phyloP scores from a whole-genome alignment of 2,113 vertebrate genomes.

The Taxidea taxus region DNA sequence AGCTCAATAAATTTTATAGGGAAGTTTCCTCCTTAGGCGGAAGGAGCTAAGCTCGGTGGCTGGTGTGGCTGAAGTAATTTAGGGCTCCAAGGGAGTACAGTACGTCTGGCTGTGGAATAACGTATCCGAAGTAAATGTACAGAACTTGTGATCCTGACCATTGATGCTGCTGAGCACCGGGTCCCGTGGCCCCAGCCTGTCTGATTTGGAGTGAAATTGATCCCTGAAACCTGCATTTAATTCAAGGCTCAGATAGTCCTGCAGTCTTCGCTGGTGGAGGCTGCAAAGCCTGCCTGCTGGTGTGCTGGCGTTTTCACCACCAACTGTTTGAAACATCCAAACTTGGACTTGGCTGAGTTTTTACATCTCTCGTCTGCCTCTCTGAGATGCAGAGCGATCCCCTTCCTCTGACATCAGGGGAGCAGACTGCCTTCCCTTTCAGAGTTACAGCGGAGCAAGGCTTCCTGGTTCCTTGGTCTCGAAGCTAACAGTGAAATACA shows the following conservation, averaged over 20 bases:
- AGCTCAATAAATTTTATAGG: conserved; percentile 67
- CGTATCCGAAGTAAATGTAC: conserved; percentile 17
- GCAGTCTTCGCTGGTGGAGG: background rate
- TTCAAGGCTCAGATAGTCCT: background rate
- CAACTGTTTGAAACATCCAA: background rate
- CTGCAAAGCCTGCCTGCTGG: background rate
- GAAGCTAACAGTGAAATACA: conserved; percentile 64
- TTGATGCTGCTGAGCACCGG: background rate
- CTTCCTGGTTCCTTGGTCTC: conserved; percentile 25
- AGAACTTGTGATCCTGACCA: conserved; percentile 31
- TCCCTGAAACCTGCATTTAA: background rate
- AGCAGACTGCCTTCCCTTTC: conserved; percentile 66
- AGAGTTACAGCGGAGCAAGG: background rate
- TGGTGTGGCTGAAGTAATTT: conserved; percentile 58
- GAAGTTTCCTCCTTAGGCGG: conserved; percentile 67
- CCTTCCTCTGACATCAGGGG: background rate
- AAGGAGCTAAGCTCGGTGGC: conserved; percentile 45
- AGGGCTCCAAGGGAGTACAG: conserved; percentile 59
- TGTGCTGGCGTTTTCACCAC: background rate
- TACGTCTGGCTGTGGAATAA: conserved; percentile 18
- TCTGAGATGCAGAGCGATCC: background rate
- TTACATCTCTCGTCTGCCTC: background rate
- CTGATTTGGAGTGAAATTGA: conserved; percentile 25
- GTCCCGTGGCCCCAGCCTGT: conserved; percentile 12
- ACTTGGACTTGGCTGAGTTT: background rate